Evolutionary conservation across 1,140 invertebrate species (phyloP), one percentile per base, ranked within the genome.

Genomic region (Popillia japonica): DNA sequence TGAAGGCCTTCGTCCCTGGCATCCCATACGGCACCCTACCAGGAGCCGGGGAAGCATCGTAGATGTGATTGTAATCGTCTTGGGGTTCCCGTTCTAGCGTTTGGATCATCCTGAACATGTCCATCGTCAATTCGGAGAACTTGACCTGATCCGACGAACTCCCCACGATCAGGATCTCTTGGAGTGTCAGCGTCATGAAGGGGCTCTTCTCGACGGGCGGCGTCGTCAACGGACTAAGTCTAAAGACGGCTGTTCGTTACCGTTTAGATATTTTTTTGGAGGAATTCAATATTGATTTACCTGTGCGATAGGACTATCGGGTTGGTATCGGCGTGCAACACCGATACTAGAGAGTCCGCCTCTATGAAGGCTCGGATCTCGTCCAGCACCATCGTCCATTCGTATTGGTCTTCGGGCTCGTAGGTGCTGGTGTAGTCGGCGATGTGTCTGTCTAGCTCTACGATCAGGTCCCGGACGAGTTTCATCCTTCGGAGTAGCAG

Each of bases 51-150:
- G 96, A 97, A 17, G 94, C 92, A 84, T 97, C 95, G 86, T 95
- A 95, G 48, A 94, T 89, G 85, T 95, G 94, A 83, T 93, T 93
- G 22, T 91, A 90, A 80, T 96, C 94, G 81, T 96, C 95, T 82
- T 94, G 93, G 20, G 95, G 96, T 86, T 99, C 97, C 79, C 96
- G 88, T 87, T 99, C 97, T 72, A 99, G 87, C 1, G 96, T 97
- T 89, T 99, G 97, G 59, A 99, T 90, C 93, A 99, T 98, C 81
- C 97, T 90, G 86, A 97, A 99, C 97, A 99, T 99, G 88, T 99
- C 98, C 89, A 99, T 94, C 20, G 98, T 98, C 77, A 99, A 88
- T 87, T 99, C 97, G 82, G 96, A 98, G 89, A 99, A 99, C 88
- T 98, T 98, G n/a, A 97, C 95, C 90, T 99, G 97, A 85, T 98